These are phyloP conservation scores for Amyelois transitella DNA, from an alignment of 1,140 invertebrate genomes.

Conservation along the genomic window DNA sequence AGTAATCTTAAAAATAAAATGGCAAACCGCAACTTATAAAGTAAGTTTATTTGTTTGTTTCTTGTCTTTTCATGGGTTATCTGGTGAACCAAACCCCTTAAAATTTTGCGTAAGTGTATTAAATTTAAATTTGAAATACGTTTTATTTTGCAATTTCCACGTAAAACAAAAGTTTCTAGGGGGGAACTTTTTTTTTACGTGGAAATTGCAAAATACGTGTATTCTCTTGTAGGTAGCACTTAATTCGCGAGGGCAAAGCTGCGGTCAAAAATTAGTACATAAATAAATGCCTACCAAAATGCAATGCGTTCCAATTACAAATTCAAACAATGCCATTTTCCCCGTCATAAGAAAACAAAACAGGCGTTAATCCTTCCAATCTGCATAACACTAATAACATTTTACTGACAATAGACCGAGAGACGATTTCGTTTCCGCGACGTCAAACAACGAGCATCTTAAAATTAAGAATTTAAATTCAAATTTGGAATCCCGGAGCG, in stretches of 20 bases:
- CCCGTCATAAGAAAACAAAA: neutral
- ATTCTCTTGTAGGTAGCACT: too few relatives aligned
- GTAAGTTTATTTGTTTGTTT: too few relatives aligned
- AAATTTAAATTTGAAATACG: too few relatives aligned
- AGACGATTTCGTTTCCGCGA: constrained; percentile 42
- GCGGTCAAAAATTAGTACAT: neutral
- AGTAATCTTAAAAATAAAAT: too few relatives aligned
- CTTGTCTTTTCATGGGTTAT: too few relatives aligned
- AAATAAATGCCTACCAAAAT: neutral
- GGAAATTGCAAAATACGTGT: too few relatives aligned
- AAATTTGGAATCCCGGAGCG: constrained; percentile 53
- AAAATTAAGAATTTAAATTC: constrained; percentile 69
- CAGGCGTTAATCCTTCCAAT: neutral
- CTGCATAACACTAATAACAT: neutral
- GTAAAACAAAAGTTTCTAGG: too few relatives aligned
- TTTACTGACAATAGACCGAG: constrained; percentile 45
- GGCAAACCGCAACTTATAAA: too few relatives aligned
- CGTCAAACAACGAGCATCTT: constrained; percentile 56
- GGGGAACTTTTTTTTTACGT: too few relatives aligned
- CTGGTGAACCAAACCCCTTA: too few relatives aligned
- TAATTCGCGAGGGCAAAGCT: neutral
- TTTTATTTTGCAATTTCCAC: too few relatives aligned
- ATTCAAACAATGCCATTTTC: neutral
- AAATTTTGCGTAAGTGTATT: too few relatives aligned
- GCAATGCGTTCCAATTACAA: neutral